Evolutionary conservation across 2,797 vertebrate genomes (phyloP), one percentile per base, ranked within the genome.

Genomic region (Chelidonichthys spinosus): DNA sequence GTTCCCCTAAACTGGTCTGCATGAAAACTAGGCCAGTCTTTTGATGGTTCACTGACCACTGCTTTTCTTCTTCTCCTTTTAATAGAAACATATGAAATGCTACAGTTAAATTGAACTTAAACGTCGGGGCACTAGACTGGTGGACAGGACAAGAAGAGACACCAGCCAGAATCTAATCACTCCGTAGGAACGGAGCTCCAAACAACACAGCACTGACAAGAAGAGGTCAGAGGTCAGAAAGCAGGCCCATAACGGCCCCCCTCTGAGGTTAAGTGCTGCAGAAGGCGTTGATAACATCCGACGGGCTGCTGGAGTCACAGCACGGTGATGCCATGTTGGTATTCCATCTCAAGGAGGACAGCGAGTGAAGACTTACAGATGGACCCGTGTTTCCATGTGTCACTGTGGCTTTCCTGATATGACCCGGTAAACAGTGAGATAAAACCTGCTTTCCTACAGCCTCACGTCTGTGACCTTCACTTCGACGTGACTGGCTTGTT

Each of bases 1-100:
- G 47, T 36, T 78, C 52, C 72, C 72, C 82, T 52, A 84, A 87
- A 86, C 71, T 60, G 35, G 42, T 83, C 83, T 85, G 56, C 56
- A 67, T 68, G 78, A 78, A 90, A 89, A 84, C 69, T 88, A 88
- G 90, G 89, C 83, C 84, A 87, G 80, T 70, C 53, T 75, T 87
- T 87, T 84, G 72, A 89, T 81, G 81, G 85, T 84, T 91, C 85
- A 88, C 83, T 80, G 83, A 76, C 74, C 78, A 77, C 78, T 85
- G 81, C 73, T 77, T 74, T 25, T 25, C 25, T 25, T 25, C 25
- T 25, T 25, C 25, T 66, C 35, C 80, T 83, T 82, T 65, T 47
- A 71, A 61, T 54, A 71, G 17, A 84, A 66, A 73, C 72, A 74
- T 40, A 37, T 46, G 69, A 83, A 74, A 69, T 54, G 37, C 43